Percentiles rank a stretch among this genome's conserved stretches.
These are phyloP conservation scores for Lepidonotus clava DNA, from an alignment of 2,888 invertebrate species.

Conservation along the genomic window DNA sequence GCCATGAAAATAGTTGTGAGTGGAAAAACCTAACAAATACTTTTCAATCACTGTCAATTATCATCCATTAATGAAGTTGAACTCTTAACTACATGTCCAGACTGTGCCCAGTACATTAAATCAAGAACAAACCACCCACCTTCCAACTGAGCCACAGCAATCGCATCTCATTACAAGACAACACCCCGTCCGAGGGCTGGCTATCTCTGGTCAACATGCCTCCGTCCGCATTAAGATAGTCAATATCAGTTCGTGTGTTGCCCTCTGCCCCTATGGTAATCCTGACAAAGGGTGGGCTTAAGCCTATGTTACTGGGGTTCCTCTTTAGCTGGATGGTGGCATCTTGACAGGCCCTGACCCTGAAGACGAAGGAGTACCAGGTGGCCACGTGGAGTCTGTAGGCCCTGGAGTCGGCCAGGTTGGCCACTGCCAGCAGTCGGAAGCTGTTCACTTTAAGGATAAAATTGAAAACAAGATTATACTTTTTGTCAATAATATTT, in stretches of 20 bases:
- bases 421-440: not conserved
- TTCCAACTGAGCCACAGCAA: conserved; percentile 26
- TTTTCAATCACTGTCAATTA: too few relatives aligned
- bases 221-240: not conserved
- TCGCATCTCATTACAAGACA: not conserved
- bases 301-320: not conserved
- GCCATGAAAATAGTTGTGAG: too few relatives aligned
- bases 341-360: not conserved
- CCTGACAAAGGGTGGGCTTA: not conserved
- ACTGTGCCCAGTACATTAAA: too few relatives aligned
- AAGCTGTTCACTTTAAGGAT: conserved; percentile 14
- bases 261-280: not conserved
- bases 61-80: too few relatives aligned
- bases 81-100: too few relatives aligned
- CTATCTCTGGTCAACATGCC: not conserved
- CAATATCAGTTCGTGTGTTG: not conserved
- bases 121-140: too few relatives aligned
- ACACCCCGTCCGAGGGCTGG: not conserved
- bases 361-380: not conserved
- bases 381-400: not conserved
- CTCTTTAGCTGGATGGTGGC: not conserved
- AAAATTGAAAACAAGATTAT: not conserved
- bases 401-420: not conserved
- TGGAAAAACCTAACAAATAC: too few relatives aligned
- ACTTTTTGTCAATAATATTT: too few relatives aligned